These are phyloP conservation scores for Camelus bactrianus DNA, from an alignment of 2,113 vertebrate genomes.

Conservation along the genomic window DNA sequence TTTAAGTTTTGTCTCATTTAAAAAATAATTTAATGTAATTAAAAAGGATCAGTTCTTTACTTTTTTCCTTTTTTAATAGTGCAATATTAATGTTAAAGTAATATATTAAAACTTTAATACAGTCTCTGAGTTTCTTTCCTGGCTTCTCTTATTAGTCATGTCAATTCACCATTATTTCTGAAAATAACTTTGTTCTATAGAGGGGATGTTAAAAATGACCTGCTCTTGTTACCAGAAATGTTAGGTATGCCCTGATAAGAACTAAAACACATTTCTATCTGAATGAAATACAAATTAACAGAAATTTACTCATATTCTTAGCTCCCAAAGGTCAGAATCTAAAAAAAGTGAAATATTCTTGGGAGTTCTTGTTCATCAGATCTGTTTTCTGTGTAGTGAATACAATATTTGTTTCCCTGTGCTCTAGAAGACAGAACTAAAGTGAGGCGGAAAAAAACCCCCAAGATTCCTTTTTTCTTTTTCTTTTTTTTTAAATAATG, in stretches of 20 bases:
- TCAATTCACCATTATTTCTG: conserved; percentile 24
- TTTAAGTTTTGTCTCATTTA: conserved; percentile 15
- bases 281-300: not conserved
- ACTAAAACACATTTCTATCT: not conserved
- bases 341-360: not conserved
- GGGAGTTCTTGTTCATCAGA: not conserved
- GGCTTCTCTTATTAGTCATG: not conserved
- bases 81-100: not conserved
- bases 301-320: not conserved
- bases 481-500: not conserved
- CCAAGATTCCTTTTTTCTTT: not conserved
- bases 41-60: conserved; percentile 9
- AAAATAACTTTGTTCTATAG: not conserved
- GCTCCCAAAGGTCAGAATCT: not conserved
- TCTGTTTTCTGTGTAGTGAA: not conserved
- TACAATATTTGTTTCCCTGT: not conserved
- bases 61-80: not conserved
- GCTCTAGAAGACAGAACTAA: not conserved
- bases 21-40: not conserved
- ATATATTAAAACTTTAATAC: not conserved
- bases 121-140: not conserved
- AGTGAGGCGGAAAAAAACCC: not conserved
- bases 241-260: not conserved
- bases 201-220: not conserved
- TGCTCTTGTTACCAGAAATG: not conserved